Evolutionary conservation across 92 coral and sea anemone species (phyloP), one percentile per base, ranked within the genome.

Genomic region (Paragorgia papillata): DNA sequence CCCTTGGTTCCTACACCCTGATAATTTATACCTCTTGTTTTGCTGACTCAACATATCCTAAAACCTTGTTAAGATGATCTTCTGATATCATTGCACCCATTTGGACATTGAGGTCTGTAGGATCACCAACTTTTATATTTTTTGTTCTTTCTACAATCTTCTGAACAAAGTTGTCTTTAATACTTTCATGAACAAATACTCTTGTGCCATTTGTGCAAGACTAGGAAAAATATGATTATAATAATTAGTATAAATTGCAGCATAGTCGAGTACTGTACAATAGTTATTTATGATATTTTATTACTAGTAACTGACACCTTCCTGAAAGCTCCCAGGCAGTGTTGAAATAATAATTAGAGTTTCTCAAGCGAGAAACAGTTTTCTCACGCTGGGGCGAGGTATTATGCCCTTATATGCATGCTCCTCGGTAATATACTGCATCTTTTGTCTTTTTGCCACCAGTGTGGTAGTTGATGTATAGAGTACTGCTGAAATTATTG

Each of bases 201-300:
- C 98, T 87, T 26, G 97, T 94, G 20, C 94, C 98, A 78, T 94
- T 90, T 3, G 98, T 91, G 54, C 98, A 90, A 27, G 91, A 96
- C 98, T 94, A 60, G 33, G 29, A 66, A 15, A 35, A 0, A 64
- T 0, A 17, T 6, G 68, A 54, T 9, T 4, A 4, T 37, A 37
- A 37, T 4, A 5, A 4, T 37, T 12, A 37, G 5, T 37, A 37
- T 4, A 5, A 37, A 4, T 5, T 4, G 43, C 43, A 4, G 43
- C 43, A 4, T 37, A 4, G 5, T 37, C 43, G 5, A 37, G 5
- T 5, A 37, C 43, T 12, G 6, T 12, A 4, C 43, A 5, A 4
- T 12, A 4, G 5, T 5, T 12, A 37, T 37, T 37, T 12, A 37
- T 37, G 12, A 37, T 37, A n/a, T n/a, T n/a, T n/a, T n/a, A n/a